These are phyloP conservation scores for Notothenia rossii DNA, from an alignment of 2,113 vertebrate genomes.

Conservation along the genomic window DNA sequence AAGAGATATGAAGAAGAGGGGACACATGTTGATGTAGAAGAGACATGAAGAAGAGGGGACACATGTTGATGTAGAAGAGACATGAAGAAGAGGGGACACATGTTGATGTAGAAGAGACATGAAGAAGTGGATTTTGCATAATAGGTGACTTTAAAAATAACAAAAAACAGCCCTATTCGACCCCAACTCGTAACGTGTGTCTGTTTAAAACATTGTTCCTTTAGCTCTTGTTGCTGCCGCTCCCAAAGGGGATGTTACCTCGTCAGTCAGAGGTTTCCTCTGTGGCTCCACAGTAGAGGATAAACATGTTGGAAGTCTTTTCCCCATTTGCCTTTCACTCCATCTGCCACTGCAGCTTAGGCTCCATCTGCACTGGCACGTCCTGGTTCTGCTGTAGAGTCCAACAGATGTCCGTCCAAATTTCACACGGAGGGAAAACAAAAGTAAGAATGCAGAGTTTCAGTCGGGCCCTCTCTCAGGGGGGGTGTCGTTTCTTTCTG, in stretches of 20 bases:
- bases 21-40: too few relatives aligned
- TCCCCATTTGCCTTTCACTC: constrained; percentile 38
- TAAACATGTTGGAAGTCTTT: constrained; percentile 48
- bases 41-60: too few relatives aligned
- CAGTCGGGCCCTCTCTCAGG: constrained; percentile 47
- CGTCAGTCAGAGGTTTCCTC: constrained; percentile 20
- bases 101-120: too few relatives aligned
- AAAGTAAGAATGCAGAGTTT: constrained; percentile 27
- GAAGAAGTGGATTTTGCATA: too few relatives aligned
- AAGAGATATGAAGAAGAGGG: too few relatives aligned
- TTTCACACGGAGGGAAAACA: constrained; percentile 15
- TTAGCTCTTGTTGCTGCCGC: neutral
- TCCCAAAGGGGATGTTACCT: constrained; percentile 14
- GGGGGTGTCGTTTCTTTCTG: constrained; percentile 55
- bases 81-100: too few relatives aligned
- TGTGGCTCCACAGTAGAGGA: constrained; percentile 24
- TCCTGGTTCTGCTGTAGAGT: neutral
- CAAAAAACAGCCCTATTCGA: too few relatives aligned
- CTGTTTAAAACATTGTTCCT: too few relatives aligned
- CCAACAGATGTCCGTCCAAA: constrained; percentile 57
- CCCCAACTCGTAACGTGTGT: too few relatives aligned
- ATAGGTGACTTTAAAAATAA: too few relatives aligned
- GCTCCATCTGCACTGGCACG: constrained; percentile 65
- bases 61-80: too few relatives aligned
- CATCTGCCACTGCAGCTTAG: constrained; percentile 64